phyloP scores from a whole-genome alignment of 2,113 vertebrate species.

The Chlorodrepanis virens region DNA sequence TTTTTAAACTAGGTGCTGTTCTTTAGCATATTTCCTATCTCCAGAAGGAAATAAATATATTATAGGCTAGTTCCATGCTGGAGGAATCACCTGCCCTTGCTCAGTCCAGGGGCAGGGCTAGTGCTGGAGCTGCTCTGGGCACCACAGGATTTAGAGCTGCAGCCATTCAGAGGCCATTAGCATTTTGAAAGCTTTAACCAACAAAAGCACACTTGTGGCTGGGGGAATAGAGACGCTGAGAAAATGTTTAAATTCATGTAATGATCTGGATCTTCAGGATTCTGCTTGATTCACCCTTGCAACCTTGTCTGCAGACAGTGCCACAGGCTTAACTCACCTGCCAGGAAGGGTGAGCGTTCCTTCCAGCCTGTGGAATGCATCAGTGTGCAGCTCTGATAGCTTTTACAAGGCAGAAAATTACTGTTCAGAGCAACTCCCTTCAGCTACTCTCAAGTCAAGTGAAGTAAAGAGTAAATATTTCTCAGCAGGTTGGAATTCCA shows the following conservation, averaged over 20 bases:
- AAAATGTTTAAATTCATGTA: constrained; percentile 58
- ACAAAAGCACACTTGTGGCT: constrained; percentile 42
- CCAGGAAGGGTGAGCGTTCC: constrained; percentile 50
- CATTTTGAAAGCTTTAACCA: constrained; percentile 59
- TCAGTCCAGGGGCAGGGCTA: not conserved
- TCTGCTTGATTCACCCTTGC: constrained; percentile 42
- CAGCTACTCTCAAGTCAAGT: constrained; percentile 58
- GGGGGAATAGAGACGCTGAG: constrained; percentile 46
- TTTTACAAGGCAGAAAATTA: constrained; percentile 66
- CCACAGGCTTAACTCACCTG: constrained; percentile 60
- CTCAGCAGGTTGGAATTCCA: constrained; percentile 59
- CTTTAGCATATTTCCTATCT: not conserved
- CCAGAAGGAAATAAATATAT: not conserved
- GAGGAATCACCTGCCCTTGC: not conserved
- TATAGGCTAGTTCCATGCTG: not conserved
- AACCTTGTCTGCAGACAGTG: constrained; percentile 60
- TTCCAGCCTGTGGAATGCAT: constrained; percentile 49
- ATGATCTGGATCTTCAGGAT: constrained; percentile 34
- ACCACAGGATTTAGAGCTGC: not conserved
- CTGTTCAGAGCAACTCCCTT: constrained; percentile 46
- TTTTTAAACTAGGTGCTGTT: not conserved
- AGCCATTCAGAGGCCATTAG: constrained; percentile 7
- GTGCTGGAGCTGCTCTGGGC: not conserved
- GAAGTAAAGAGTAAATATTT: constrained; percentile 66
- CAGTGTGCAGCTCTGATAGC: constrained; percentile 55